A percentile compares a stretch with the other conserved stretches of the same genome.
Evolutionary conservation across 2,113 vertebrate genomes (phyloP).

Genomic region (Albula glossodonta): DNA sequence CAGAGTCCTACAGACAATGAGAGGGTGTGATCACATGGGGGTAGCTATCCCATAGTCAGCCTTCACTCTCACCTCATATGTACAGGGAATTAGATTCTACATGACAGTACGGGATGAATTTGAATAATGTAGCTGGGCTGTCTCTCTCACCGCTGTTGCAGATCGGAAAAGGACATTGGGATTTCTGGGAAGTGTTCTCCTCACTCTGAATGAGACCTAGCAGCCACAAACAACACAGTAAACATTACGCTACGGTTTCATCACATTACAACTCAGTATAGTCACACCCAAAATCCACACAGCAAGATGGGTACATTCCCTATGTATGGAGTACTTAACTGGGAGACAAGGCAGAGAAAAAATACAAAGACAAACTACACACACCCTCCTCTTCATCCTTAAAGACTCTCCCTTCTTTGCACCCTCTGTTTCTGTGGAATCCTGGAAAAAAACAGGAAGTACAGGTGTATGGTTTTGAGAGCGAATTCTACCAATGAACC

Average conservation of each 20-base stretch:
- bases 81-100: background rate
- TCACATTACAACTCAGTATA: background rate
- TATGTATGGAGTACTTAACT: too few relatives aligned
- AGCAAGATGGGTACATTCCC: too few relatives aligned
- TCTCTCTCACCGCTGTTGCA: background rate
- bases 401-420: slow-evolving; percentile 47
- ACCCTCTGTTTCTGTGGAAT: slow-evolving; percentile 33
- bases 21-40: background rate
- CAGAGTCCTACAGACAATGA: slow-evolving; percentile 40
- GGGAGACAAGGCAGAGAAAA: background rate
- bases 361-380: background rate
- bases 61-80: background rate
- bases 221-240: background rate
- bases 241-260: background rate
- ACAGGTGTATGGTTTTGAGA: background rate
- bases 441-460: slow-evolving; percentile 40
- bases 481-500: too few relatives aligned
- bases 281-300: too few relatives aligned
- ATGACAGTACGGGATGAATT: background rate
- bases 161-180: background rate
- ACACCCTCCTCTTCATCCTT: slow-evolving; percentile 57
- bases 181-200: slow-evolving; percentile 53
- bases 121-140: background rate
- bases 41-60: background rate
- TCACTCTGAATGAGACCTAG: slow-evolving; percentile 61